Evolutionary conservation across 2,888 invertebrate species (phyloP).

Genomic region (Agapetus fuscipes): DNA sequence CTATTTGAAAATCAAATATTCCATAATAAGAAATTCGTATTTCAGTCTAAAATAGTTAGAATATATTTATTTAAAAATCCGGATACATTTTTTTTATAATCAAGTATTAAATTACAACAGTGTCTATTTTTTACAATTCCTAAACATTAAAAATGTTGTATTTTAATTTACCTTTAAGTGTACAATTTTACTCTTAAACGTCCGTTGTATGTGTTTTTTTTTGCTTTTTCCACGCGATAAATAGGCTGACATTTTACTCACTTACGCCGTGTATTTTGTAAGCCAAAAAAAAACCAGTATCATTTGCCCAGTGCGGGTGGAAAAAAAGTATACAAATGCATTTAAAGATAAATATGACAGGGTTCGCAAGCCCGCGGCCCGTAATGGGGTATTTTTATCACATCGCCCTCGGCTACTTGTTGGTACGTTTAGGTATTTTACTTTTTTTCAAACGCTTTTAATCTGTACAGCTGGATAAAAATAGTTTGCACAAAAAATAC

Average conservation of each 20-base stretch:
- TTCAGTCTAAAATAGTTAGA: too few relatives aligned
- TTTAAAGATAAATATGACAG: constrained; percentile 19
- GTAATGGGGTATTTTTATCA: constrained; percentile 20
- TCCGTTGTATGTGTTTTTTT: too few relatives aligned
- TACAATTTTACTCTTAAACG: too few relatives aligned
- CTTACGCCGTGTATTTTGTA: neutral
- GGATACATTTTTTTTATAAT: too few relatives aligned
- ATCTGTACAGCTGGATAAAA: constrained; percentile 2
- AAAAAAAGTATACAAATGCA: constrained; percentile 12
- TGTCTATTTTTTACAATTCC: too few relatives aligned
- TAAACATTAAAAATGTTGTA: too few relatives aligned
- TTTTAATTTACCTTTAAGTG: too few relatives aligned
- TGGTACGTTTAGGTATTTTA: too few relatives aligned
- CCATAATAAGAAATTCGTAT: too few relatives aligned
- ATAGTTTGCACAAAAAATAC: neutral
- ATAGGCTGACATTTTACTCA: neutral
- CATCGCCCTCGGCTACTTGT: constrained; percentile 9
- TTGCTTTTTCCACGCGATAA: neutral
- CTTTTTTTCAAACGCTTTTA: constrained; percentile 2
- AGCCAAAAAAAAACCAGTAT: neutral
- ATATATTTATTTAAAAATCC: too few relatives aligned
- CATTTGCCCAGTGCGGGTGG: neutral
- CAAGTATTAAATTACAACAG: too few relatives aligned
- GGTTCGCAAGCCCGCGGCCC: constrained; percentile 3
- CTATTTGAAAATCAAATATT: too few relatives aligned